phyloP scores from a whole-genome alignment of 2,113 vertebrate species.

The Cinclus cinclus region DNA sequence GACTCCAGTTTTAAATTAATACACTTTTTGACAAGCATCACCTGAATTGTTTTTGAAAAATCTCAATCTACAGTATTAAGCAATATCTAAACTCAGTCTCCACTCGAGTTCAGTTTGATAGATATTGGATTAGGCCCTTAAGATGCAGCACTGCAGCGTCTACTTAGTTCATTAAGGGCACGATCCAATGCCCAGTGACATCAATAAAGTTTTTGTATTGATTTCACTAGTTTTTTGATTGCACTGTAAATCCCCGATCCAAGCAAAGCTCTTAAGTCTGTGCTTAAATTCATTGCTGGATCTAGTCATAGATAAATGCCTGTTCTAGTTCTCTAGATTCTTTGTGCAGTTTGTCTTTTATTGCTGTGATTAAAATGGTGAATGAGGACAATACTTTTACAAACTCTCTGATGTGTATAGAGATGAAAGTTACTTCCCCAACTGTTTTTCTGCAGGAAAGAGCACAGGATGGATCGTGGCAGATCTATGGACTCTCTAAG shows the following conservation, averaged over 20 bases:
- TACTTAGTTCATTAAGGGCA: conserved; percentile 45
- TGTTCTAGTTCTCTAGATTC: neutral
- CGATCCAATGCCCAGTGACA: conserved; percentile 4
- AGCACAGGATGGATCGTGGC: fast-evolving
- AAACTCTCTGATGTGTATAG: neutral
- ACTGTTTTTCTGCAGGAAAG: neutral
- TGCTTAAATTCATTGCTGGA: conserved; percentile 13
- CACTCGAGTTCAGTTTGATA: neutral
- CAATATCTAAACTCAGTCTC: neutral
- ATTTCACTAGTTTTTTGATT: conserved; percentile 29
- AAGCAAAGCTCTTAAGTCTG: conserved; percentile 13
- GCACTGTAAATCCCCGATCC: neutral
- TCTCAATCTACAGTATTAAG: neutral
- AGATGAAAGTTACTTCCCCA: conserved; percentile 9
- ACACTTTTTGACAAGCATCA: neutral
- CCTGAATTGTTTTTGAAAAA: neutral
- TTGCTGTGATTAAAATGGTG: conserved; percentile 28
- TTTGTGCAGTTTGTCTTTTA: neutral
- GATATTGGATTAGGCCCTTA: neutral
- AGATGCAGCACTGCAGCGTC: neutral
- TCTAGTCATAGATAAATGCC: neutral
- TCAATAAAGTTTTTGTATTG: conserved; percentile 49
- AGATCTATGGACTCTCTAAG: neutral
- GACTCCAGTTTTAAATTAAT: neutral
- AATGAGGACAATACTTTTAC: neutral